These are phyloP conservation scores for Drosophila merina DNA, from an alignment of 2,888 invertebrate species.

Conservation along the genomic window DNA sequence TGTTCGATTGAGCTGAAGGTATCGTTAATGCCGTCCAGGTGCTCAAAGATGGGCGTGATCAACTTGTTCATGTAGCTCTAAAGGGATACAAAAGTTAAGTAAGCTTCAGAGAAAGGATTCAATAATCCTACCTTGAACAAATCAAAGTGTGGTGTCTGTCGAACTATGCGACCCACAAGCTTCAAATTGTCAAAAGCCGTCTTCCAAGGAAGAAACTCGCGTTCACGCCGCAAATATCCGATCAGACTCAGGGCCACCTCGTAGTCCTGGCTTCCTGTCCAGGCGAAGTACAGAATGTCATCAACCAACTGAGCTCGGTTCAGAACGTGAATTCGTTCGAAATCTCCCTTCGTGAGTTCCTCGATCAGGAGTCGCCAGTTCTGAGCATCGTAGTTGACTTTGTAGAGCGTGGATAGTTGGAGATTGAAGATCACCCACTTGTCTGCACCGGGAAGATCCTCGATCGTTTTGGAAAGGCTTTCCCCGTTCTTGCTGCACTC, in stretches of 20 bases:
- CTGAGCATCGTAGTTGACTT: slow-evolving; percentile 90
- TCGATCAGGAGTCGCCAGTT: slow-evolving; percentile 89
- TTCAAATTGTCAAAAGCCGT: slow-evolving; percentile 86
- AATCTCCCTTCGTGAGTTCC: slow-evolving; percentile 86
- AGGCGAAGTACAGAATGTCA: slow-evolving; percentile 89
- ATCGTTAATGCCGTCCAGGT: slow-evolving; percentile 86
- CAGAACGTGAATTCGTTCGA: slow-evolving; percentile 86
- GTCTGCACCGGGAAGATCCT: slow-evolving; percentile 83
- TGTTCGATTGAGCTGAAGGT: slow-evolving; percentile 84
- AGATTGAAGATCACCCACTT: slow-evolving; percentile 90
- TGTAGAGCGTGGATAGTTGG: slow-evolving; percentile 89
- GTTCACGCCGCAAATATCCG: slow-evolving; percentile 84
- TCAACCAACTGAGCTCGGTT: slow-evolving; percentile 93
- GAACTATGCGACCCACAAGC: slow-evolving; percentile 86
- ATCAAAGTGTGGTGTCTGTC: slow-evolving; percentile 86
- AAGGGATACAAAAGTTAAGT: background rate
- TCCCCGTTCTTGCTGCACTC: slow-evolving; percentile 82
- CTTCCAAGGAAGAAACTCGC: slow-evolving; percentile 85
- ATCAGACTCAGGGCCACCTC: slow-evolving; percentile 86
- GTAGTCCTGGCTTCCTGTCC: slow-evolving; percentile 88
- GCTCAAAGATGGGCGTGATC: slow-evolving; percentile 87
- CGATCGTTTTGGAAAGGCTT: slow-evolving; percentile 65
- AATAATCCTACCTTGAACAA: slow-evolving; percentile 85
- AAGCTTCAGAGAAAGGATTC: no score
- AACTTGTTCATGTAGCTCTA: slow-evolving; percentile 88